Base-by-base conservation (phyloP, 2,888 invertebrate species). In the Smittia sp. region DNA sequence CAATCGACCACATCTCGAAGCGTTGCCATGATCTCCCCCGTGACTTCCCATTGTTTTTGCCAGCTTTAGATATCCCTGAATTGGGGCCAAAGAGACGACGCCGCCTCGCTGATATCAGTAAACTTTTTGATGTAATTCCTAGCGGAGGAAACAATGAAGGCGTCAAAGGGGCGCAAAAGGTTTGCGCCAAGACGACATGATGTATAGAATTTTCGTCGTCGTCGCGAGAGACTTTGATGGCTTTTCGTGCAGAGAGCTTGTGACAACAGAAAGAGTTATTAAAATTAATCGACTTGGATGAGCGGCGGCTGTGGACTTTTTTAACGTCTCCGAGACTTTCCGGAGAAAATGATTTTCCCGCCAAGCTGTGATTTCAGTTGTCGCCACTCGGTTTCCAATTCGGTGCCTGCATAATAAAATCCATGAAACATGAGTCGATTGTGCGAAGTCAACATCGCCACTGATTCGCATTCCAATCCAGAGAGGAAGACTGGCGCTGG, bases 361-460 rank as follows among this genome's bases (percentile, higher is more conserved):
- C 67, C 67, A 67, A 67, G 39, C 32, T 67, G 18, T 67, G 67
- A 32, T 67, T 39, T 20, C 20, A 20, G 67, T 67, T 39, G 67
- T 39, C 67, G 67, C 67, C 67, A 67, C 38, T 67, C 20, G 38
- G n/a, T 67, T 39, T 38, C 25, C 38, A 20, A 20, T 67, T 67
- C 20, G 27, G 22, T 27, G 20, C 27, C 20, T 27, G 67, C 38
- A 67, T 39, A 67, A 67, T 39, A 67, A 67, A 20, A 67, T 18
- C 9, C 7, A 39, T 39, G 67, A 67, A 67, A 67, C 67, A 67
- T 67, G 39, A 67, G 32, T 32, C 25, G 32, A 15, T 11, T 66
- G 32, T 38, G 18, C 11, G 22, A 18, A 67, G 67, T 67, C 39
- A 67, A 67, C 20, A 39, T 67, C 67, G 18, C 15, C 67, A 39